phyloP scores from a whole-genome alignment of 2,888 invertebrate species.

The Sphaerophoria taeniata region DNA sequence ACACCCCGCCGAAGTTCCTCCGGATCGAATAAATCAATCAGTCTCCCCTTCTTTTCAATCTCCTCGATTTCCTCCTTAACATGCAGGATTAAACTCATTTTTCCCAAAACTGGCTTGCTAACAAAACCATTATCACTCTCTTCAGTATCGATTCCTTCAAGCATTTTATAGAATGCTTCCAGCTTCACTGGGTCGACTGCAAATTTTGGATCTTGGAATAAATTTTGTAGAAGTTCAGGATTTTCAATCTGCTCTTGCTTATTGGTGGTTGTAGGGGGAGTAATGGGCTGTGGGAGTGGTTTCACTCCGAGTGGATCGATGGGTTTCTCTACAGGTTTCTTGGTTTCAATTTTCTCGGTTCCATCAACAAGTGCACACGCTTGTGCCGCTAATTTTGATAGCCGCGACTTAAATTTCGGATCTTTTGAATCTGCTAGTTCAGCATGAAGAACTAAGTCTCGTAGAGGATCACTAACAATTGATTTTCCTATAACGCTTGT shows the following conservation, averaged over 20 bases:
- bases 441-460: slow-evolving; percentile 86
- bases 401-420: slow-evolving; percentile 82
- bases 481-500: slow-evolving; percentile 59
- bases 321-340: slow-evolving; percentile 8
- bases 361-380: slow-evolving; percentile 85
- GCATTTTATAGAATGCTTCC: slow-evolving; percentile 81
- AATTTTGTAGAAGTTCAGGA: slow-evolving; percentile 70
- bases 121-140: slow-evolving; percentile 80
- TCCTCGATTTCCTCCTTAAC: slow-evolving; percentile 84
- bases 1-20: too few species aligned
- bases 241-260: slow-evolving; percentile 43
- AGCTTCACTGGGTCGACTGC: slow-evolving; percentile 82
- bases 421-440: slow-evolving; percentile 81
- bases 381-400: slow-evolving; percentile 85
- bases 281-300: slow-evolving; percentile 10
- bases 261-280: slow-evolving; percentile 16
- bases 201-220: slow-evolving; percentile 82
- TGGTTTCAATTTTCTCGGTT: slow-evolving; percentile 80
- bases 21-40: too few species aligned
- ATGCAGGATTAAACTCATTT: slow-evolving; percentile 87
- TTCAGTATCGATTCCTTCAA: slow-evolving; percentile 82
- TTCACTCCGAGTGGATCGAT: slow-evolving; percentile 37
- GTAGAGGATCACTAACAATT: slow-evolving; percentile 84
- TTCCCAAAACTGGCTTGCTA: slow-evolving; percentile 87
- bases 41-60: too few species aligned